Evolutionary conservation across 2,888 invertebrate genomes (phyloP).

Genomic region (Cotesia congregata): DNA sequence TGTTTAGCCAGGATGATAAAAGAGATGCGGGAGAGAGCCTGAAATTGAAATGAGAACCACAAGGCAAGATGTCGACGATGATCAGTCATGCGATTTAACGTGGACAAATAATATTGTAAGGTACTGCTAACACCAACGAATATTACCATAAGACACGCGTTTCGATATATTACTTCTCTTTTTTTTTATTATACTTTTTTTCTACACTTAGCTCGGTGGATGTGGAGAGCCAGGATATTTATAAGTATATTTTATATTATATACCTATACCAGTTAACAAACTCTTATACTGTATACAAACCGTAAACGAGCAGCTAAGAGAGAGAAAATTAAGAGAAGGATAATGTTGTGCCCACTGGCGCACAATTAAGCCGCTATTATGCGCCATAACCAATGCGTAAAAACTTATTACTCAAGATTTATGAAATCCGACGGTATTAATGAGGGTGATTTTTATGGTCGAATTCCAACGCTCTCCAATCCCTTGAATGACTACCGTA

Average conservation of each 20-base stretch:
- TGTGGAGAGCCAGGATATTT: slow-evolving; percentile 50
- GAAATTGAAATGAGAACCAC: slow-evolving; percentile 43
- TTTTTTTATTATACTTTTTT: not conserved
- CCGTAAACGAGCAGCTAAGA: slow-evolving; percentile 11
- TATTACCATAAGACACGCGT: slow-evolving; percentile 65
- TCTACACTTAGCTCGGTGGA: not conserved
- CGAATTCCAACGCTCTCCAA: slow-evolving; percentile 47
- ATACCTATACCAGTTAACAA: slow-evolving; percentile 39
- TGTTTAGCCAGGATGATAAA: slow-evolving; percentile 1
- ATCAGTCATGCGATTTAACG: slow-evolving; percentile 59
- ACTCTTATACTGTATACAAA: slow-evolving; percentile 8
- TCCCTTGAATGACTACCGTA: slow-evolving; percentile 42
- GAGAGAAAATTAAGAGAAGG: slow-evolving; percentile 28
- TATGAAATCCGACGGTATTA: slow-evolving; percentile 63
- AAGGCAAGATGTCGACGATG: slow-evolving; percentile 47
- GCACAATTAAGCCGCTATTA: slow-evolving; percentile 66
- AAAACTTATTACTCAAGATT: slow-evolving; percentile 64
- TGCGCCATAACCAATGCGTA: slow-evolving; percentile 61
- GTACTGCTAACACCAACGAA: slow-evolving; percentile 60
- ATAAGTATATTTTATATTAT: slow-evolving; percentile 53
- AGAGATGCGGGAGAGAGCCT: not conserved
- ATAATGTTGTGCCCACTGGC: slow-evolving; percentile 53
- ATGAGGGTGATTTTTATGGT: slow-evolving; percentile 58
- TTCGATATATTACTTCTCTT: slow-evolving; percentile 40
- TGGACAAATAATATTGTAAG: slow-evolving; percentile 64